phyloP scores from a whole-genome alignment of 2,888 invertebrate species.

The Alentia gelatinosa region DNA sequence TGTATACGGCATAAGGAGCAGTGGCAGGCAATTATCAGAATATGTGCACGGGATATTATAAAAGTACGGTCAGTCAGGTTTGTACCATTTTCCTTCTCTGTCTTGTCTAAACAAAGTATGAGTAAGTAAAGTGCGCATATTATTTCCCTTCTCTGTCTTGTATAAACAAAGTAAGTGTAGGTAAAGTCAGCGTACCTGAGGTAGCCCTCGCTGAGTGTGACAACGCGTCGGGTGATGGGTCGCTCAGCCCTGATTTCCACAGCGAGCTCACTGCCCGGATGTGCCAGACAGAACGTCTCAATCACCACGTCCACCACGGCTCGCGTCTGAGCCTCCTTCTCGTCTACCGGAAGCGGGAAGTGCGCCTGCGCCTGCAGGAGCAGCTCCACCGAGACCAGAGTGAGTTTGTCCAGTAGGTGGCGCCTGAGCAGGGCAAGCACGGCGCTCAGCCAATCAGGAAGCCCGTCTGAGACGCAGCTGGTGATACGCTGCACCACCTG shows the following conservation, averaged over 20 bases:
- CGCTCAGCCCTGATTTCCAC: conserved; percentile 54
- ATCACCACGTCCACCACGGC: conserved; percentile 69
- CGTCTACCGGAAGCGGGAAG: conserved; percentile 66
- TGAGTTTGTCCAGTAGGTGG: conserved; percentile 69
- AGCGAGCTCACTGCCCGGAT: conserved; percentile 68
- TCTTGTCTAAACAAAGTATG: no score
- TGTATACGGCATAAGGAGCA: no score
- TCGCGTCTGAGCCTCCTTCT: conserved; percentile 66
- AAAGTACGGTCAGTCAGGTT: no score
- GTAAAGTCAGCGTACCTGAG: conserved; percentile 68
- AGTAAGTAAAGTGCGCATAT: no score
- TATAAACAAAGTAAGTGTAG: not conserved
- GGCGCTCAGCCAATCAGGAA: conserved; percentile 67
- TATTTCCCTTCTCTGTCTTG: no score
- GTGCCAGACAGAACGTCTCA: conserved; percentile 70
- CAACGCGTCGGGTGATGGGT: conserved; percentile 5
- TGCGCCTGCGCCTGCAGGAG: conserved; percentile 69
- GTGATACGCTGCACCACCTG: conserved; percentile 49
- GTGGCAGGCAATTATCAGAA: no score
- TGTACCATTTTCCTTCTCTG: no score
- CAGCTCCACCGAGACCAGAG: conserved; percentile 68
- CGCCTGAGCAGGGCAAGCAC: conserved; percentile 68
- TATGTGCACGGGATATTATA: no score
- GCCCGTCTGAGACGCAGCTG: conserved; percentile 62
- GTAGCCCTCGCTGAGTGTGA: conserved; percentile 71